Conservation (phyloP, 2,113 vertebrate genomes). For the Phocoena phocoena region DNA sequence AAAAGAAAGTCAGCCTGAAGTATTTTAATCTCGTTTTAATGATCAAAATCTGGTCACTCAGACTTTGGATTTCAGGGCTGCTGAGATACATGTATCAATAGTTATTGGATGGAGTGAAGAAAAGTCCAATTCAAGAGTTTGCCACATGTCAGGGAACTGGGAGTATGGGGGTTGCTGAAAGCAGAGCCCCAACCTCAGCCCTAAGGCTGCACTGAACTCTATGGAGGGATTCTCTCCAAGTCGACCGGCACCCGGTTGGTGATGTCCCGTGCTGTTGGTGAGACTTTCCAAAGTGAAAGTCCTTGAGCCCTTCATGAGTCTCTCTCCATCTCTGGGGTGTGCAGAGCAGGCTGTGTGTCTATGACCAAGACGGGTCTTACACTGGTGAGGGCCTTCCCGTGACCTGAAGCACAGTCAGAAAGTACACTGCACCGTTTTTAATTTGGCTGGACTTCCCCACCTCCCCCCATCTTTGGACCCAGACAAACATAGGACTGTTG, state of each 20-base stretch:
- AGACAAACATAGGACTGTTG: not conserved
- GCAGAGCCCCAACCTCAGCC: not conserved
- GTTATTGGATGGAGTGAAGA: not conserved
- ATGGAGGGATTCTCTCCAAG: accelerated
- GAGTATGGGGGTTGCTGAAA: not conserved
- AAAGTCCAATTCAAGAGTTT: not conserved
- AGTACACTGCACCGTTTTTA: not conserved
- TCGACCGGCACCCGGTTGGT: accelerated
- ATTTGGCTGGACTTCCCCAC: not conserved
- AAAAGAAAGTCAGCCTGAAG: not conserved
- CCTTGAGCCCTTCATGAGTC: not conserved
- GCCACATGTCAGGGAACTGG: not conserved
- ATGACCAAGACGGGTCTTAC: accelerated
- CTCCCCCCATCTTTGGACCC: not conserved
- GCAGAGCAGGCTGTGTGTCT: not conserved
- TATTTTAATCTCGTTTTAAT: slow-evolving; percentile 34
- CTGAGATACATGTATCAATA: too few relatives aligned
- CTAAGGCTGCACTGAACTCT: not conserved
- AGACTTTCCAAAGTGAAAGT: not conserved
- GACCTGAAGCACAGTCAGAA: not conserved
- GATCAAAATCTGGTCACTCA: not conserved
- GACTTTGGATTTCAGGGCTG: not conserved
- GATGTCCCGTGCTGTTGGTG: not conserved
- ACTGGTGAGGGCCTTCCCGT: not conserved
- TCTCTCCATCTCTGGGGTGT: not conserved